Evolutionary conservation across 2,888 invertebrate species (phyloP).

Genomic region (Lasioglossum zephyrum): DNA sequence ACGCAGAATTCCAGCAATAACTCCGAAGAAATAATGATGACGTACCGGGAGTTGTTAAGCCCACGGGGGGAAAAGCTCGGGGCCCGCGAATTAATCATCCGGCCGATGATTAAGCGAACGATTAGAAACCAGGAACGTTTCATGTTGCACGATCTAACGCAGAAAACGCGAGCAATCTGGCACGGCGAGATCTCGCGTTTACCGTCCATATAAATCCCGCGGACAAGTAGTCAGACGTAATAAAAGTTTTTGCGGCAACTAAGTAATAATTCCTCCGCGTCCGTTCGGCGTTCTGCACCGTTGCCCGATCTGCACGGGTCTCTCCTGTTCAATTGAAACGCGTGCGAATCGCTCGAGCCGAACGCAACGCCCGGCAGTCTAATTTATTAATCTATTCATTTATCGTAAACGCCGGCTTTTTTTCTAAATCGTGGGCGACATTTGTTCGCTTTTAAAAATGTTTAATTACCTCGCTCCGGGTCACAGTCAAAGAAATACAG

Average conservation of each 20-base stretch:
- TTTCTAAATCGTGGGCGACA: background rate
- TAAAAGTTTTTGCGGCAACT: conserved; percentile 8
- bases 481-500: too few species aligned
- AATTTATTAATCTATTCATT: background rate
- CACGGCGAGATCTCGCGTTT: background rate
- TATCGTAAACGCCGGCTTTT: background rate
- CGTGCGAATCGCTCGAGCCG: background rate
- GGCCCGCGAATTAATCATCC: background rate
- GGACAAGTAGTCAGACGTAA: conserved; percentile 1
- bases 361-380: background rate
- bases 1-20: background rate
- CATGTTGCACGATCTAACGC: conserved; percentile 9
- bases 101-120: conserved; percentile 40
- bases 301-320: background rate
- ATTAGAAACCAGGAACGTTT: conserved; percentile 35
- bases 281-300: background rate
- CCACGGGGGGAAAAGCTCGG: background rate
- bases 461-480: too few species aligned
- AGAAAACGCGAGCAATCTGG: conserved; percentile 8
- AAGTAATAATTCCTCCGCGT: conserved; percentile 13
- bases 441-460: background rate
- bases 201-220: conserved; percentile 6
- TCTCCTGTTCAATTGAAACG: background rate
- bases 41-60: background rate
- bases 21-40: background rate